phyloP scores from a whole-genome alignment of 2,113 vertebrate genomes.

The Ursus arctos region DNA sequence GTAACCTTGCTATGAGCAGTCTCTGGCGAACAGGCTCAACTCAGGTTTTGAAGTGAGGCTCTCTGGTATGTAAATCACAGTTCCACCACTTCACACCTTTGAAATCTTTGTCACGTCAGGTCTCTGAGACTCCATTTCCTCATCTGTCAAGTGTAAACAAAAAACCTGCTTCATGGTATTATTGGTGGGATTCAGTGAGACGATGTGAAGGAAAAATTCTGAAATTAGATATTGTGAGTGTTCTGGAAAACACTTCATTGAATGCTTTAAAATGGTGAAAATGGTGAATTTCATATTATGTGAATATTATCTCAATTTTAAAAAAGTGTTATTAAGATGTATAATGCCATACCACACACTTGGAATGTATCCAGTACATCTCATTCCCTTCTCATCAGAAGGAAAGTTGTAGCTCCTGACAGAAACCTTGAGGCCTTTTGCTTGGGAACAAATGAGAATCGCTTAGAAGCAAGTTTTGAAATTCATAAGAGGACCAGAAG shows the following conservation, averaged over 20 bases:
- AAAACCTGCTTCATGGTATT: background rate
- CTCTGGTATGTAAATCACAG: background rate
- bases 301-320: background rate
- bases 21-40: background rate
- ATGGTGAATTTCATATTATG: background rate
- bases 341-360: background rate
- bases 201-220: background rate
- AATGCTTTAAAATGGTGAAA: background rate
- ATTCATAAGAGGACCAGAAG: background rate
- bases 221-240: background rate
- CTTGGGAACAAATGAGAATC: background rate
- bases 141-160: background rate
- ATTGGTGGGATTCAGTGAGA: background rate
- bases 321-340: background rate
- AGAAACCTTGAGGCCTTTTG: background rate
- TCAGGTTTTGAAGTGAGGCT: background rate
- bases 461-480: background rate
- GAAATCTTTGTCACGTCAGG: background rate
- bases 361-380: background rate
- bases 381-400: background rate
- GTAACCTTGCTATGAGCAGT: background rate
- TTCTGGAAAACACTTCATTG: background rate
- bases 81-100: background rate
- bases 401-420: background rate
- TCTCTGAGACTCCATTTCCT: background rate